Evolutionary conservation across 2,797 vertebrate genomes (phyloP).

Genomic region (Phalanger gymnotis): DNA sequence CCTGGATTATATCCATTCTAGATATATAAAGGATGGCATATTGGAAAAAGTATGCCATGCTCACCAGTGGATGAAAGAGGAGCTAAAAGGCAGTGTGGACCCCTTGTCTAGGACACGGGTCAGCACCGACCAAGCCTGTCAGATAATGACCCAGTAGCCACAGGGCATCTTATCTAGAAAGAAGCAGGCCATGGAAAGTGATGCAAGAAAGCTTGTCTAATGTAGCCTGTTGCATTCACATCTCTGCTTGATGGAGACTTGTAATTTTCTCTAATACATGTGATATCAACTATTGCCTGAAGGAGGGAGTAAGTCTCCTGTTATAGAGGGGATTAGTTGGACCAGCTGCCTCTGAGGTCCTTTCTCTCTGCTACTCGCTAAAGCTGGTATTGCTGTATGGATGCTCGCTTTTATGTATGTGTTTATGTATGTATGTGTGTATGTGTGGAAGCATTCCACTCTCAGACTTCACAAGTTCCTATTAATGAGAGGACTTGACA

Average conservation of each 20-base stretch:
- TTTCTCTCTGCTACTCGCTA: background rate
- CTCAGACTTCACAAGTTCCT: background rate
- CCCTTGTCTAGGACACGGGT: background rate
- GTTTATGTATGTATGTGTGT: background rate
- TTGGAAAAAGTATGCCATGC: background rate
- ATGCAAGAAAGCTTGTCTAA: constrained; percentile 15
- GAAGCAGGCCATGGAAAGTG: background rate
- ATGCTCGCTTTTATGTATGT: background rate
- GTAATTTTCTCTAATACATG: background rate
- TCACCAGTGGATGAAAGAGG: background rate
- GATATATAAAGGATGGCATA: background rate
- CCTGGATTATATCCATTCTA: background rate
- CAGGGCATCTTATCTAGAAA: background rate
- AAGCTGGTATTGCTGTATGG: background rate
- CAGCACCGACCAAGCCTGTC: background rate
- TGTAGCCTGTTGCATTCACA: background rate
- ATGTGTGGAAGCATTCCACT: background rate
- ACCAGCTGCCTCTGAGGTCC: too few relatives aligned
- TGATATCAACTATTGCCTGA: background rate
- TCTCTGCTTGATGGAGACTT: background rate
- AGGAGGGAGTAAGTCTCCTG: background rate
- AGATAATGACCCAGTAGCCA: background rate
- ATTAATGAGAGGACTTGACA: background rate
- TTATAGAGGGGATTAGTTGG: background rate
- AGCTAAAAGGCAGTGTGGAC: background rate